Evolutionary conservation across 2,797 vertebrate genomes (phyloP).

Genomic region (Poeciliopsis gracilis): DNA sequence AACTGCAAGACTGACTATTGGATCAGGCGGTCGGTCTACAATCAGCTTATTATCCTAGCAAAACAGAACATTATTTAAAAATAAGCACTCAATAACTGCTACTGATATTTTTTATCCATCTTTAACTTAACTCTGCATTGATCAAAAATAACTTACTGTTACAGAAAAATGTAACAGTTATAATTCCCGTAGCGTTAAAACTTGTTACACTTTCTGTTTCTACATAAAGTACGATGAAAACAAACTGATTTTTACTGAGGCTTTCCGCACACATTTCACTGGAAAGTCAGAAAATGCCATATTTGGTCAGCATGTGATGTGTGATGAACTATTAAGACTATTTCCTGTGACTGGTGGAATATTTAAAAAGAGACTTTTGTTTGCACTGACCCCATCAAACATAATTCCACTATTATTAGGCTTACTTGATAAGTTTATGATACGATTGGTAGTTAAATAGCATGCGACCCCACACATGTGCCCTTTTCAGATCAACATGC

Average conservation of each 20-base stretch:
- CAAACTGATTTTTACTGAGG: slow-evolving; percentile 15
- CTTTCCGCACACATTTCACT: slow-evolving; percentile 17
- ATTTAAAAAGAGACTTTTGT: not conserved
- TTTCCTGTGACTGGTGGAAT: slow-evolving; percentile 10
- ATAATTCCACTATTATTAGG: not conserved
- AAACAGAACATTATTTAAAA: not conserved
- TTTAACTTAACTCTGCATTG: not conserved
- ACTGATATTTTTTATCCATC: not conserved
- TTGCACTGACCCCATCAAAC: not conserved
- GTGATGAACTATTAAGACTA: slow-evolving; percentile 7
- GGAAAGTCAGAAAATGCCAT: not conserved
- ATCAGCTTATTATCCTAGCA: not conserved
- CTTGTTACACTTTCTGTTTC: not conserved
- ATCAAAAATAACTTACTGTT: not conserved
- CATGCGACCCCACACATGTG: not conserved
- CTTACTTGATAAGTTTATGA: not conserved
- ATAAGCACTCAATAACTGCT: not conserved
- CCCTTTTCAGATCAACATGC: not conserved
- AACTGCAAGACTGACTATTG: not conserved
- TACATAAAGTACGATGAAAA: not conserved
- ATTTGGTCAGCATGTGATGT: slow-evolving; percentile 23
- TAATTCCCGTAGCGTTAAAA: not conserved
- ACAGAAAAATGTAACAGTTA: not conserved
- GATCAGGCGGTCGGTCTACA: too few relatives aligned
- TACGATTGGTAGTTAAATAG: not conserved